Evolutionary conservation across 2,888 invertebrate species (phyloP).

Genomic region (Ceraclea dissimilis): DNA sequence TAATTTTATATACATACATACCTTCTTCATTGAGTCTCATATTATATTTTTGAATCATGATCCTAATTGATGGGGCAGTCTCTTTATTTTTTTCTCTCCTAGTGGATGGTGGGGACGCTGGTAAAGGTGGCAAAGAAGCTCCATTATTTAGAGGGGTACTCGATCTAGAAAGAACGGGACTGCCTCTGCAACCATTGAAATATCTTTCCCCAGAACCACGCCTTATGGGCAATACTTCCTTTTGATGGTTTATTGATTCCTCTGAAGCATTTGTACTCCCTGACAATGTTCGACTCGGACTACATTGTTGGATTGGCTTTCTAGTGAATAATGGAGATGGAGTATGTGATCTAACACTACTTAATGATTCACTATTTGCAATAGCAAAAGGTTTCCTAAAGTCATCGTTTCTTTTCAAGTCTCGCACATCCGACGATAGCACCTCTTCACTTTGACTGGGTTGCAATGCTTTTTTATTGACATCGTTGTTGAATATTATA

Average conservation of each 20-base stretch:
- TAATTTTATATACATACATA: slow-evolving; percentile 13
- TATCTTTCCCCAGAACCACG: slow-evolving; percentile 24
- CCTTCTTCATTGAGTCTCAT: slow-evolving; percentile 55
- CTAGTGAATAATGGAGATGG: slow-evolving; percentile 21
- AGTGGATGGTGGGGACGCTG: slow-evolving; percentile 49
- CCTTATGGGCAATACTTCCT: slow-evolving; percentile 16
- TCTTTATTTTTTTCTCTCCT: slow-evolving; percentile 53
- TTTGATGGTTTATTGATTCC: slow-evolving; percentile 22
- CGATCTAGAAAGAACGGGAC: slow-evolving; percentile 23
- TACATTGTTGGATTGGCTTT: slow-evolving; percentile 14
- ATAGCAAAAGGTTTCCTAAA: slow-evolving; percentile 15
- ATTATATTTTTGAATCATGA: slow-evolving; percentile 65
- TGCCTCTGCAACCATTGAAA: slow-evolving; percentile 18
- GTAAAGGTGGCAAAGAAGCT: slow-evolving; percentile 45
- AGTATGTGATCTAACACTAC: slow-evolving; percentile 20
- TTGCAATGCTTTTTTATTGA: slow-evolving; percentile 13
- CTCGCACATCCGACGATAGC: background rate
- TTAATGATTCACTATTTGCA: slow-evolving; percentile 18
- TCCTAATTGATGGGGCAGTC: slow-evolving; percentile 60
- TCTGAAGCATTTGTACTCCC: slow-evolving; percentile 21
- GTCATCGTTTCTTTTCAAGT: slow-evolving; percentile 7
- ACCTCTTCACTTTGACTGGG: slow-evolving; percentile 8
- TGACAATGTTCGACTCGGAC: slow-evolving; percentile 15
- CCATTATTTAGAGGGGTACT: slow-evolving; percentile 18
- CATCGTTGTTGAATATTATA: slow-evolving; percentile 17